Conservation (phyloP, 2,888 invertebrate genomes). For the Lycophotia porphyrea region DNA sequence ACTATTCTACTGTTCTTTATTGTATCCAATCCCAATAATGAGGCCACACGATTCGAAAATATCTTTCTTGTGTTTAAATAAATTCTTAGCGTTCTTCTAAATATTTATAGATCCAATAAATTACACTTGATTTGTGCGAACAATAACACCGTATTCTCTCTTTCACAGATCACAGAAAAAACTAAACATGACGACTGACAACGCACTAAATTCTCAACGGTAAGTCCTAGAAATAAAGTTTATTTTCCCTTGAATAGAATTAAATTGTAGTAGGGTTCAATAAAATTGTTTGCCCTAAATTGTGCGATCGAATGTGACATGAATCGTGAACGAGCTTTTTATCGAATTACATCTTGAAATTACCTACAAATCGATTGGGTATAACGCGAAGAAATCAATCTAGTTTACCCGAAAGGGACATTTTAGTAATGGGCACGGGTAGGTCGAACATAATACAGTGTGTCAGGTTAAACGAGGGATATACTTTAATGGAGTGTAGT, state of each 20-base stretch:
- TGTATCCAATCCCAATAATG: slow-evolving; percentile 7
- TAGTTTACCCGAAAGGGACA: background rate
- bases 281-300: slow-evolving; percentile 27
- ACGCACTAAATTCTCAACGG: slow-evolving; percentile 86
- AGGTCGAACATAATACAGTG: no score
- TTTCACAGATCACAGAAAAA: slow-evolving; percentile 73
- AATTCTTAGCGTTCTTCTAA: slow-evolving; percentile 11
- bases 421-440: background rate
- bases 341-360: slow-evolving; percentile 30
- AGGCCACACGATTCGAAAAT: slow-evolving; percentile 23
- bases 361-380: slow-evolving; percentile 19
- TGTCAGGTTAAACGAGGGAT: no score
- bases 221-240: slow-evolving; percentile 64
- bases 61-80: slow-evolving; percentile 22
- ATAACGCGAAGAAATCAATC: slow-evolving; percentile 23
- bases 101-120: slow-evolving; percentile 35
- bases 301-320: slow-evolving; percentile 27
- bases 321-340: slow-evolving; percentile 31
- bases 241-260: slow-evolving; percentile 1
- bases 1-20: background rate
- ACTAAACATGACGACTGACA: slow-evolving; percentile 82
- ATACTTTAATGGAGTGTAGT: no score
- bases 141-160: slow-evolving; percentile 56
- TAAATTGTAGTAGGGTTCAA: slow-evolving; percentile 15
- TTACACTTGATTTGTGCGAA: slow-evolving; percentile 24